Evolutionary conservation across 2,888 invertebrate genomes (phyloP).

Genomic region (Malachius bipustulatus): DNA sequence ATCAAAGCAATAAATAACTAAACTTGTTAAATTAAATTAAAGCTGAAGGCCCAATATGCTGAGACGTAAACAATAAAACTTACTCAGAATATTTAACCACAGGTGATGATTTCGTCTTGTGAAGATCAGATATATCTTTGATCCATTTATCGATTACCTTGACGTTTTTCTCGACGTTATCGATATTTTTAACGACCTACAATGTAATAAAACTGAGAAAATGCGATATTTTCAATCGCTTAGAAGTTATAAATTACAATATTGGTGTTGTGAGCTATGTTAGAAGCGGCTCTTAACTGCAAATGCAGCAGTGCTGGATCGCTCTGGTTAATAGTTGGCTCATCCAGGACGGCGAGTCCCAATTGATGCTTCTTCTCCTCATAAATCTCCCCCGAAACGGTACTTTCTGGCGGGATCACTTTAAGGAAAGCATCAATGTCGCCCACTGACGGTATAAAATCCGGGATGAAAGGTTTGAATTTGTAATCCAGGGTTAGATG

Average conservation of each 20-base stretch:
- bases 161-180: conserved; percentile 70
- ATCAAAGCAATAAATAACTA: too few relatives aligned
- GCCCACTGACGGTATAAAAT: conserved; percentile 95
- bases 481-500: conserved; percentile 81
- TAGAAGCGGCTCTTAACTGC: conserved; percentile 64
- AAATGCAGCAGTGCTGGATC: conserved; percentile 90
- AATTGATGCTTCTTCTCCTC: conserved; percentile 32
- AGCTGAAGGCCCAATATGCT: too few relatives aligned
- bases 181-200: conserved; percentile 65
- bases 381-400: conserved; percentile 29
- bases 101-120: conserved; percentile 78
- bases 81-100: conserved; percentile 70
- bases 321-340: conserved; percentile 90
- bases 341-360: conserved; percentile 76
- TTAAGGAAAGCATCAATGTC: conserved; percentile 98
- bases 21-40: too few relatives aligned
- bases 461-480: conserved; percentile 89
- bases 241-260: too few relatives aligned
- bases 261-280: conserved; percentile 33
- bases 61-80: too few relatives aligned
- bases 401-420: conserved; percentile 67
- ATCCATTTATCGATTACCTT: conserved; percentile 97
- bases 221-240: background rate
- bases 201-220: conserved; percentile 15
- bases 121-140: conserved; percentile 84